Evolutionary conservation across 1,140 invertebrate species (phyloP).

Genomic region (Dysdera silvatica): DNA sequence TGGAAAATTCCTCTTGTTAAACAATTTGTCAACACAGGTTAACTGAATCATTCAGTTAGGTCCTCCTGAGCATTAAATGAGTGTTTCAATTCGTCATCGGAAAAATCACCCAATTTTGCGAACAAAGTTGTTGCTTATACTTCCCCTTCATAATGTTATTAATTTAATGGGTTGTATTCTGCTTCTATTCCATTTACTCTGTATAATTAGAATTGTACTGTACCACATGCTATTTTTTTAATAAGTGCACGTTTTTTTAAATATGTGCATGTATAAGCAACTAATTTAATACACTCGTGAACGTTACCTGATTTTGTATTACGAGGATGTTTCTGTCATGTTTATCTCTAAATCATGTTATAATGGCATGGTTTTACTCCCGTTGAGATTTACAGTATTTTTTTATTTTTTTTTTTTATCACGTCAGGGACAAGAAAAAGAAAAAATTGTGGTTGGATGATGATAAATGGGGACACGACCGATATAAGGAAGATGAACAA

Average conservation of each 20-base stretch:
- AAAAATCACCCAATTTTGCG: too few species aligned
- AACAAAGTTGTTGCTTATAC: too few species aligned
- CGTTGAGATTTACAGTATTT: not conserved
- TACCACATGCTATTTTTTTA: too few species aligned
- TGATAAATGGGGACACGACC: constrained; percentile 81
- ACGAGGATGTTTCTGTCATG: not conserved
- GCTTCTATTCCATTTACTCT: too few species aligned
- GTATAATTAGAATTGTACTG: too few species aligned
- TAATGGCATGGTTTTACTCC: not conserved
- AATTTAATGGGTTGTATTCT: too few species aligned
- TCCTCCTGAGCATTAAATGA: too few species aligned
- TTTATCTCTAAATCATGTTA: not conserved
- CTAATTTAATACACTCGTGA: not conserved
- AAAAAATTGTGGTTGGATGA: constrained; percentile 51
- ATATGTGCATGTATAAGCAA: constrained; percentile 6
- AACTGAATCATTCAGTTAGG: too few species aligned
- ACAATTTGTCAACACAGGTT: too few species aligned
- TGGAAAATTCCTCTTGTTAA: too few species aligned
- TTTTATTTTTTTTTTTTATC: not conserved
- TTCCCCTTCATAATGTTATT: too few species aligned
- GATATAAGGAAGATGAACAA: constrained; percentile 70
- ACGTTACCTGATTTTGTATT: not conserved
- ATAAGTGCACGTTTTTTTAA: constrained; percentile 1
- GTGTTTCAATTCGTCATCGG: too few species aligned
- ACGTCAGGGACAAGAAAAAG: constrained; percentile 31